Conservation (phyloP, 2,113 vertebrate genomes). For the Poeciliopsis retropinna region DNA sequence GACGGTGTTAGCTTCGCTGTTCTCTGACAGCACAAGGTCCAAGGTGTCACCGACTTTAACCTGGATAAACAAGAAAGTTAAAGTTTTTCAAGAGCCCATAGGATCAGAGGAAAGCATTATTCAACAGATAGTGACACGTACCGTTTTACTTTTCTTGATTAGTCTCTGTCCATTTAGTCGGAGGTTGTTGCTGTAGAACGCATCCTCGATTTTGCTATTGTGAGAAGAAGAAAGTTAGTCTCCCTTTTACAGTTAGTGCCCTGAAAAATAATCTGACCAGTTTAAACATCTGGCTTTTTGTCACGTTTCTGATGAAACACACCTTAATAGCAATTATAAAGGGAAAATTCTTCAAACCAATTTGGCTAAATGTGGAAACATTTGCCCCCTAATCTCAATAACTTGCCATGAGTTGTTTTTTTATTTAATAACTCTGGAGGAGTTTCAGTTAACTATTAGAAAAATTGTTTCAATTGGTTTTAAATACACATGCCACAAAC, state of each 20-base stretch:
- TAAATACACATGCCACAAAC: no score
- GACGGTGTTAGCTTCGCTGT: slow-evolving; percentile 83
- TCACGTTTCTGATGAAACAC: background rate
- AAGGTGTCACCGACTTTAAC: slow-evolving; percentile 92
- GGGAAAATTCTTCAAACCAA: background rate
- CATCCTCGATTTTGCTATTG: slow-evolving; percentile 94
- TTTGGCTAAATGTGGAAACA: background rate
- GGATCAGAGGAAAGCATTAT: background rate
- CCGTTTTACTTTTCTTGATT: slow-evolving; percentile 96
- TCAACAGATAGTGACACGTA: slow-evolving; percentile 67
- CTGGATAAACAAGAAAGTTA: slow-evolving; percentile 68
- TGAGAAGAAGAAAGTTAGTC: no score
- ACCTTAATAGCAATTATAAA: background rate
- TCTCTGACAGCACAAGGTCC: slow-evolving; percentile 87
- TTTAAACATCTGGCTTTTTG: background rate
- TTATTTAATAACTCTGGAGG: no score
- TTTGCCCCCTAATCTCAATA: no score
- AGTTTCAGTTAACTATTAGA: no score
- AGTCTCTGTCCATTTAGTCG: slow-evolving; percentile 93
- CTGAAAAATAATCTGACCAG: no score
- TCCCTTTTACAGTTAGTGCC: background rate
- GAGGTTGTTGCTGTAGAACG: slow-evolving; percentile 91
- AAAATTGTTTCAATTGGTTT: no score
- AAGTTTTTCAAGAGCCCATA: background rate
- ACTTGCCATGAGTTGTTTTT: no score